phyloP scores from a whole-genome alignment of 2,797 vertebrate species.

The Acanthornis magna region DNA sequence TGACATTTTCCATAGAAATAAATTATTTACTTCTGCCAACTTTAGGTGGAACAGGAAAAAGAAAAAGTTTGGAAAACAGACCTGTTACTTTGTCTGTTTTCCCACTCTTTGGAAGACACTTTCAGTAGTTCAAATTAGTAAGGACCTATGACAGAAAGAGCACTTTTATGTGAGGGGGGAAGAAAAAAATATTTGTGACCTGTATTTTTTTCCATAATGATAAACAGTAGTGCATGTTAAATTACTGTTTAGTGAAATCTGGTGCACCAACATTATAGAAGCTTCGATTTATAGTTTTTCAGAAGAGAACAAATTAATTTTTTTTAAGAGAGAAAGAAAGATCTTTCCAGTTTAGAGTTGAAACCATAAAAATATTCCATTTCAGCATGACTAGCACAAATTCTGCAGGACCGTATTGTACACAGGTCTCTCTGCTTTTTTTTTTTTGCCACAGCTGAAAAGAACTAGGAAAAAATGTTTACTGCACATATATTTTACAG shows the following conservation, averaged over 20 bases:
- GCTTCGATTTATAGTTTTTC: background rate
- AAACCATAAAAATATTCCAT: background rate
- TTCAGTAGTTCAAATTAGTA: background rate
- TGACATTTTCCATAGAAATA: background rate
- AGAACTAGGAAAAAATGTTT: background rate
- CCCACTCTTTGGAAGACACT: background rate
- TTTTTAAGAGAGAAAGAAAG: background rate
- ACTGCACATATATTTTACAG: background rate
- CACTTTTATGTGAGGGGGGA: background rate
- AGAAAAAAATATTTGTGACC: background rate
- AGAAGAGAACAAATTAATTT: background rate
- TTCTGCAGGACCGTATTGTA: background rate
- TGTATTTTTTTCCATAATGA: background rate
- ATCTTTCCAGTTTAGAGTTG: background rate
- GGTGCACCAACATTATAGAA: background rate
- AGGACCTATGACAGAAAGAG: background rate
- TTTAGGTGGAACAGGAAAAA: background rate
- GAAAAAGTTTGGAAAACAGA: background rate
- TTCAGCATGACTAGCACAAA: background rate
- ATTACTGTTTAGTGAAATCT: background rate
- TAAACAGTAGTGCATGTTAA: background rate
- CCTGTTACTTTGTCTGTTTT: background rate
- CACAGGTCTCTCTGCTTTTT: background rate
- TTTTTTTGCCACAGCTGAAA: background rate
- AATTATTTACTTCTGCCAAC: background rate